Evolutionary conservation across 1,140 invertebrate species (phyloP), one percentile per base, ranked within the genome.

Genomic region (Akabosia matsudoensis): DNA sequence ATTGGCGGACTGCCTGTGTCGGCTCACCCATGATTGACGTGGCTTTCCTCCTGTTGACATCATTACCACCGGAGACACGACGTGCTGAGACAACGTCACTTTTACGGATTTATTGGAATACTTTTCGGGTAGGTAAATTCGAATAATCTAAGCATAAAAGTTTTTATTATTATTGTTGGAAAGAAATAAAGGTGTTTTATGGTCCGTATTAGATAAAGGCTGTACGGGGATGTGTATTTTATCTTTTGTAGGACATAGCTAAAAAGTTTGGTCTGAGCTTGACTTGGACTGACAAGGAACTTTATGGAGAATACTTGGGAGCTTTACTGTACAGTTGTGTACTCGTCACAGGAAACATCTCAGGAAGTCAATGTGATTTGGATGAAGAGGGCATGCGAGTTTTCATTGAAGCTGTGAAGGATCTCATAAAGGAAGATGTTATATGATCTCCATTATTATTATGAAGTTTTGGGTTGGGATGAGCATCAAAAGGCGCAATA

Each of bases 21-120:
- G 70, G 70, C 3, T 72, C 70, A 4, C 70, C 70, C 3, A 72
- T 72, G 70, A 51, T 72, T 72, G 70, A 72, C 34, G 70, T 72
- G 33, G 70, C 70, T 16, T 72, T 51, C 18, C 37, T 72, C 70
- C 34, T 72, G 70, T 22, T 72, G 33, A 72, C 70, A 24, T 16
- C 31, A 13, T 22, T 72, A 24, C 70, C 70, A 13, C 70, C 70
- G 1, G 45, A 72, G 26, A 72, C 37, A 28, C 34, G 70, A 72
- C 70, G 24, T 2, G 33, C 16, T 13, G 70, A 72, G 70, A 72
- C 70, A 3, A 24, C 3, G 7, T 37, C 22, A 2, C 26, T 72
- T 3, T 22, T 72, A 18, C 13, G 30, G 37, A 45, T 72, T 22
- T 72, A 72, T 28, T 72, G 33, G 70, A 51, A 72, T 18, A 16